A percentile compares a stretch with the other conserved stretches of the same genome.
phyloP scores from a whole-genome alignment of 64 coral and sea anemone genomes.

The Actinia equina region DNA sequence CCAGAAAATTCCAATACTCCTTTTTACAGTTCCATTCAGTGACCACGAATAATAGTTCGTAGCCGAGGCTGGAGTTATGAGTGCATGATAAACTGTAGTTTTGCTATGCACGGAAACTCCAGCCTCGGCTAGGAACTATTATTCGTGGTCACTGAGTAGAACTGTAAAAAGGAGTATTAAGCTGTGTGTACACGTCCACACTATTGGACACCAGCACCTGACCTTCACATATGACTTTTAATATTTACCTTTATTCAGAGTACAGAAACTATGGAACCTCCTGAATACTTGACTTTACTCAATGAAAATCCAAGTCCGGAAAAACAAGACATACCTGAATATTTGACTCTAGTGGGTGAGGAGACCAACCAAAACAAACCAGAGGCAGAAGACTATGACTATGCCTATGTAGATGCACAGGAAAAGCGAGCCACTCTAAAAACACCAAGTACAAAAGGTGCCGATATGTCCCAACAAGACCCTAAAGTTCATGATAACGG shows the following conservation, averaged over 20 bases:
- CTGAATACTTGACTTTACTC: slow-evolving; percentile 22
- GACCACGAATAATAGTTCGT: too few species aligned
- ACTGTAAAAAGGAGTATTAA: too few species aligned
- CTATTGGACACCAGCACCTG: too few species aligned
- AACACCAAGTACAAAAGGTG: background rate
- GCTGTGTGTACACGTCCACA: too few species aligned
- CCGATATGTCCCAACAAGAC: background rate
- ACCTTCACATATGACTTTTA: background rate
- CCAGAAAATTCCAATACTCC: too few species aligned
- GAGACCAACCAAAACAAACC: background rate
- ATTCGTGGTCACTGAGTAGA: too few species aligned
- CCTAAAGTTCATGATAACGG: background rate
- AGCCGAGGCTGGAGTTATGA: too few species aligned
- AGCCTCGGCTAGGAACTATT: too few species aligned
- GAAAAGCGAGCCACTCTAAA: slow-evolving; percentile 17
- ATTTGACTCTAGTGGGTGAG: background rate
- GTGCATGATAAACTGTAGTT: too few species aligned
- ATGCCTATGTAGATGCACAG: slow-evolving; percentile 37
- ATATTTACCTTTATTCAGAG: background rate
- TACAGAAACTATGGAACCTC: background rate
- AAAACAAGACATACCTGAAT: background rate
- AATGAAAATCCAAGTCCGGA: background rate
- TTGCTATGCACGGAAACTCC: too few species aligned
- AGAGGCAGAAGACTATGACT: slow-evolving; percentile 15
- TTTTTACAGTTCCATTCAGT: too few species aligned